phyloP scores from a whole-genome alignment of 2,113 vertebrate genomes.

The Dipodomys merriami region DNA sequence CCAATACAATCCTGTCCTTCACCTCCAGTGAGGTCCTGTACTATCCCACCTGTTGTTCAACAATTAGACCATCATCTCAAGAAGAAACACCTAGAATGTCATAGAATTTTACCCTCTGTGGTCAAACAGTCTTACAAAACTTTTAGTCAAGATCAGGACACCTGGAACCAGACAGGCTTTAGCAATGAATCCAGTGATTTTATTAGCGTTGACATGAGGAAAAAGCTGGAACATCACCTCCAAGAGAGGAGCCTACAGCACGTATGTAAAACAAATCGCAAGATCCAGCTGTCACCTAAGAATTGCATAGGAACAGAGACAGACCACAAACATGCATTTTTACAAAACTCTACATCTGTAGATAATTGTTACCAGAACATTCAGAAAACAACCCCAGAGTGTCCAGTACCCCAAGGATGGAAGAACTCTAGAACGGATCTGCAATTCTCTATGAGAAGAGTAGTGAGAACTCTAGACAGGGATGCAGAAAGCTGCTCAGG shows the following conservation, averaged over 20 bases:
- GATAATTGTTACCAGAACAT: fast-evolving
- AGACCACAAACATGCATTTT: too few species aligned
- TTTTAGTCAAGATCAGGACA: neutral
- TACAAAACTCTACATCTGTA: too few species aligned
- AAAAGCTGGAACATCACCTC: neutral
- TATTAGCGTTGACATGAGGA: fast-evolving
- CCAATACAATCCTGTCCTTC: fast-evolving
- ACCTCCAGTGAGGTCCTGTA: neutral
- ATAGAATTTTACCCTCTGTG: neutral
- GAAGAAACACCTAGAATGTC: neutral
- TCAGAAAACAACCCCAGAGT: fast-evolving
- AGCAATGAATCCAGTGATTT: fast-evolving
- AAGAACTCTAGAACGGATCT: neutral
- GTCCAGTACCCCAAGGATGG: fast-evolving
- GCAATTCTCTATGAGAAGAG: fast-evolving
- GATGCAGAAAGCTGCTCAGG: fast-evolving
- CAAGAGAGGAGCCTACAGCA: neutral
- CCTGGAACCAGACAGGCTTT: too few species aligned
- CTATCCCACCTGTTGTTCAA: neutral
- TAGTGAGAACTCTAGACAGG: too few species aligned
- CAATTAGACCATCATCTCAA: neutral
- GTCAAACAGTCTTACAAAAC: neutral
- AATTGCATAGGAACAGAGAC: fast-evolving
- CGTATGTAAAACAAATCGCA: fast-evolving
- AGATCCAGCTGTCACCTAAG: neutral